Evolutionary conservation across 2,113 vertebrate species (phyloP), one percentile per base, ranked within the genome.

Genomic region (Cochlearius cochlearius): DNA sequence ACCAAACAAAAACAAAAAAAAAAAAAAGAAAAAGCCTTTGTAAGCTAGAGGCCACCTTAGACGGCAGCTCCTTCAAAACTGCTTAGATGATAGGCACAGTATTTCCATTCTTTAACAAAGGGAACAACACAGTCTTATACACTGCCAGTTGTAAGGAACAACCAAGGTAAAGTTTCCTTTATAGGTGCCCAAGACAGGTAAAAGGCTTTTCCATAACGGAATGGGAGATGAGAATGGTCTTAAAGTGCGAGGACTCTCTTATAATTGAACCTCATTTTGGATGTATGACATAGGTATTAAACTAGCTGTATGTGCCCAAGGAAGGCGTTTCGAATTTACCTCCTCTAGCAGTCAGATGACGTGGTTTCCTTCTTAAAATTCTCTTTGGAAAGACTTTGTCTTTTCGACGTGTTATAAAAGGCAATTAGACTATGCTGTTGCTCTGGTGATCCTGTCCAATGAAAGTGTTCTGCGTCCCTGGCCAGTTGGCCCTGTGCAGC

Each of bases 1-100:
- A 50, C 17, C 0, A 0, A 63, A 45, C 9, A 64, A 69, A n/a
- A 43, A 13, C 39, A 41, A 41, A 41, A 41, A 43, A 43, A 43
- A 43, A 18, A n/a, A n/a, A n/a, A n/a, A n/a, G n/a, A 72, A 63
- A 18, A 32, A 52, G 7, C 9, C 43, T 39, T 76, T 38, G 30
- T 34, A 36, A 68, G 5, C 20, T 43, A 53, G 6, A 67, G 25
- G 22, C 47, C 29, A 45, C 8, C 4, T 45, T 36, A 55, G 25
- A 26, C 16, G 16, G 25, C 30, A 74, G 25, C n/a, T 66, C 27
- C 53, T 32, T 84, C 27, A 75, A 25, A 78, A 53, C 22, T 62
- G 10, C 16, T 45, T 82, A 34, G 25, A 27, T 36, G 22, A 50
- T 29, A 71, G 63, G 16, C 10, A 47, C 0, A 0, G 2, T 34